Evolutionary conservation across 2,113 vertebrate genomes (phyloP), one percentile per base, ranked within the genome.

Genomic region (Sarotherodon lohbergeri): DNA sequence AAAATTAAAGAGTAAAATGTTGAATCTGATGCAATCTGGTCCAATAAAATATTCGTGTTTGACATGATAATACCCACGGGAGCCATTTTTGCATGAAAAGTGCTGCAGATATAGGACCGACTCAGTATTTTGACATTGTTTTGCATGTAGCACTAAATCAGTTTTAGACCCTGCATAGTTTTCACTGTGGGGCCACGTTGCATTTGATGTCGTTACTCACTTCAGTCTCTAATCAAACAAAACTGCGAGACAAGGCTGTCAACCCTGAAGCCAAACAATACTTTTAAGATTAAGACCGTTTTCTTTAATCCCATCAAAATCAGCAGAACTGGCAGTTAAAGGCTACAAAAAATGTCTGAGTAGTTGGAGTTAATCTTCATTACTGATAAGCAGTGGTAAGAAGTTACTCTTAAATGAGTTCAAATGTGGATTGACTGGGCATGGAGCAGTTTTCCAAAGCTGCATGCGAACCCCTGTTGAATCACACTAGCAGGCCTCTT

Each of bases 251-350:
- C 76, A 80, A 88, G 81, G 73, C 27, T 63, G 73, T 88, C 19
- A 80, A 54, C 66, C 55, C 61, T 24, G 22, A 55, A 61, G 34
- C 22, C 63, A 90, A 89, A 88, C 80, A 85, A 86, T 79, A 79
- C 81, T 80, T 88, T 80, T 50, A 57, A 73, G 61, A 71, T 81
- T 22, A 89, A 90, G 84, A 82, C 81, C 3, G 59, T 87, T 82
- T 66, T 29, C 29, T 6, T 32, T 88, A 84, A 89, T 90, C 85
- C 59, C 19, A n/a, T 88, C 81, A 54, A 92, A 90, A 91, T 84
- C 54, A 80, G 27, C 73, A 82, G 86, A 91, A 22, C n/a, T 61
- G 13, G 5, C 16, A 1, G 17, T 29, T 55, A 41, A 9, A 39
- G 27, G 41, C 19, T 43, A 2, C 2, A 43, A 52, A 48, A 27